These are phyloP conservation scores for Tyrophagus putrescentiae DNA, from an alignment of 1,140 invertebrate genomes.

Conservation along the genomic window DNA sequence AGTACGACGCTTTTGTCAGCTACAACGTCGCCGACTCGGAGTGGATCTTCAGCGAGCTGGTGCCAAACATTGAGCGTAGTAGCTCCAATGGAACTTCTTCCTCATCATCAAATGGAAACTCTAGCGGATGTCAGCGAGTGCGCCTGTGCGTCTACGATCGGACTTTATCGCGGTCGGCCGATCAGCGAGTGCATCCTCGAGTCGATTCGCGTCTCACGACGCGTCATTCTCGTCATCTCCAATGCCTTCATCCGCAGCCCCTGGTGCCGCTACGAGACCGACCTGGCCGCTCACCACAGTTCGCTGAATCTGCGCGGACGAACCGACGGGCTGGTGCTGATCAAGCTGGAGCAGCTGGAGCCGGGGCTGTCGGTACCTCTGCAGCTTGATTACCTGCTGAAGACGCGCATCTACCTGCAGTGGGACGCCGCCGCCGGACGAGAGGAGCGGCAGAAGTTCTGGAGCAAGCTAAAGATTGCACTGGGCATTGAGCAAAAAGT, in stretches of 20 bases:
- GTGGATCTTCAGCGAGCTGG: slow-evolving; percentile 41
- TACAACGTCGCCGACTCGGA: slow-evolving; percentile 47
- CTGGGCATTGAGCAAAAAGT: no score
- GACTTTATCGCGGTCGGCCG: slow-evolving; percentile 46
- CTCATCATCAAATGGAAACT: neutral
- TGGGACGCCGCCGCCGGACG: no score
- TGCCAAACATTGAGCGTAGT: slow-evolving; percentile 39
- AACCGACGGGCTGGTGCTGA: slow-evolving; percentile 43
- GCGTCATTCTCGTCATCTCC: slow-evolving; percentile 46
- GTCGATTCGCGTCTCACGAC: slow-evolving; percentile 43
- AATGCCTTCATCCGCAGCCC: slow-evolving; percentile 47
- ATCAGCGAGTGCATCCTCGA: slow-evolving; percentile 45
- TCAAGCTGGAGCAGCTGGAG: slow-evolving; percentile 42
- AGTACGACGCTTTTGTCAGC: slow-evolving; percentile 50
- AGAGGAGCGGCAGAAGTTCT: no score
- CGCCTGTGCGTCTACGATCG: slow-evolving; percentile 46
- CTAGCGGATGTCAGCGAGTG: no score
- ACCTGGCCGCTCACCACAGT: slow-evolving; percentile 37
- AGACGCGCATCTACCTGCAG: slow-evolving; percentile 20
- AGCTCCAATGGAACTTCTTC: no score
- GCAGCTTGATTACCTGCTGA: slow-evolving; percentile 20
- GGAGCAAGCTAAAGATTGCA: no score
- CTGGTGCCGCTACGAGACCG: slow-evolving; percentile 49
- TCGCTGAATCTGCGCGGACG: slow-evolving; percentile 31
- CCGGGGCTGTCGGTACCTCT: neutral